Evolutionary conservation across 1,140 invertebrate genomes (phyloP).

Genomic region (Drosophila malerkotliana): DNA sequence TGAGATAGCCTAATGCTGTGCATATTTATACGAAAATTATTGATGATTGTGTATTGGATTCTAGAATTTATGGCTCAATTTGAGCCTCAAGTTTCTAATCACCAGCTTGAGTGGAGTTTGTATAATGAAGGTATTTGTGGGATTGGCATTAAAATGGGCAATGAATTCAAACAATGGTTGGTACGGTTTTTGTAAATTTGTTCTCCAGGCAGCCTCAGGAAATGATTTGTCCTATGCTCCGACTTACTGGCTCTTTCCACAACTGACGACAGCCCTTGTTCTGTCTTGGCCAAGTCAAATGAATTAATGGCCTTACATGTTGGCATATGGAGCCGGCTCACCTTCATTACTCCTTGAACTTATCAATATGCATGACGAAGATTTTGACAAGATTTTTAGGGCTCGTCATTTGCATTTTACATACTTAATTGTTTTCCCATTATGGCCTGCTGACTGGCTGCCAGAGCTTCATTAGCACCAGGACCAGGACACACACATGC

Average conservation of each 20-base stretch:
- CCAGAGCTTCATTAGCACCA: slow-evolving; percentile 51
- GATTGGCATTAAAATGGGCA: not conserved
- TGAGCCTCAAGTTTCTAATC: not conserved
- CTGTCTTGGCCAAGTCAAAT: not conserved
- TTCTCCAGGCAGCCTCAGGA: not conserved
- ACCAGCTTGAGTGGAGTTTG: not conserved
- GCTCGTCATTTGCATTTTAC: slow-evolving; percentile 68
- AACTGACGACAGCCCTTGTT: slow-evolving; percentile 7
- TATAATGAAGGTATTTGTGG: not conserved
- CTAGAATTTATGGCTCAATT: slow-evolving; percentile 1
- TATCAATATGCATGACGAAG: slow-evolving; percentile 61
- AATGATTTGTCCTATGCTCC: not conserved
- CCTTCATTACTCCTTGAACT: slow-evolving; percentile 25
- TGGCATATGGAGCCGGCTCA: not conserved
- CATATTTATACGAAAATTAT: slow-evolving; percentile 49
- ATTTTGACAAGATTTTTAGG: slow-evolving; percentile 55
- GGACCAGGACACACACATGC: slow-evolving; percentile 19
- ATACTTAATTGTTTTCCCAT: slow-evolving; percentile 80
- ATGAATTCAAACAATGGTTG: not conserved
- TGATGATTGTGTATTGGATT: slow-evolving; percentile 22
- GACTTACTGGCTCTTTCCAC: slow-evolving; percentile 20
- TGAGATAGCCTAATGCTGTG: slow-evolving; percentile 37
- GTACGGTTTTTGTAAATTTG: not conserved
- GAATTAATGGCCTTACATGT: slow-evolving; percentile 28
- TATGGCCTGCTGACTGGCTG: slow-evolving; percentile 44